phyloP scores from a whole-genome alignment of 2,888 invertebrate genomes.

The Synanthedon tipuliformis region DNA sequence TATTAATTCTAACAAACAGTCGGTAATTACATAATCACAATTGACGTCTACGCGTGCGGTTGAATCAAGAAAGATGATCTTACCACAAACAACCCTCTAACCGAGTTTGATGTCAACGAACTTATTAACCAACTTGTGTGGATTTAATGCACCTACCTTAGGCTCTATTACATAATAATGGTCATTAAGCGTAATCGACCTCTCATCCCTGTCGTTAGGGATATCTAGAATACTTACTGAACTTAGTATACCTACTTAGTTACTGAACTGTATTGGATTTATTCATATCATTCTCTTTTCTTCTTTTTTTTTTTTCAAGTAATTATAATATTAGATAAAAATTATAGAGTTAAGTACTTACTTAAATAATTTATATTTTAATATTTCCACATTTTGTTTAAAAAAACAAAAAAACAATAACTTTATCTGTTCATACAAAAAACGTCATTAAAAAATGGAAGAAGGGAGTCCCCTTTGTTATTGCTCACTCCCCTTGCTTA shows the following conservation, averaged over 20 bases:
- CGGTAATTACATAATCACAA: background rate
- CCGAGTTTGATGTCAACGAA: conserved; percentile 32
- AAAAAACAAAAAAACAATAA: too few species aligned
- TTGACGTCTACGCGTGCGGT: conserved; percentile 8
- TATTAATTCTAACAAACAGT: background rate
- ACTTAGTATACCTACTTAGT: too few species aligned
- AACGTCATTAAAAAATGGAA: background rate
- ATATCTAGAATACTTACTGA: background rate
- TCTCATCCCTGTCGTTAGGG: background rate
- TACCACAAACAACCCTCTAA: conserved; percentile 15
- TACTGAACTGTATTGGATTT: too few species aligned
- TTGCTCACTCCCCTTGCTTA: background rate
- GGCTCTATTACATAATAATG: background rate
- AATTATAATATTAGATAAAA: too few species aligned
- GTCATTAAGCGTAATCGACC: background rate
- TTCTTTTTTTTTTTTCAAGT: too few species aligned
- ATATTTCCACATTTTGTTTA: too few species aligned
- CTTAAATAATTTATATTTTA: too few species aligned
- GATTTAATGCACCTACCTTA: background rate
- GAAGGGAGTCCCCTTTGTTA: conserved; percentile 3
- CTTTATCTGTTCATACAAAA: background rate
- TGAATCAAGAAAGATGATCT: conserved; percentile 19
- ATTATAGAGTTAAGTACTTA: too few species aligned
- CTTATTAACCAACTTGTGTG: conserved; percentile 33
- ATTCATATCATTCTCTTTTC: too few species aligned